A percentile compares a stretch with the other conserved stretches of the same genome.
Evolutionary conservation across 1,140 invertebrate genomes (phyloP).

Genomic region (Gonatopus flavifemur): DNA sequence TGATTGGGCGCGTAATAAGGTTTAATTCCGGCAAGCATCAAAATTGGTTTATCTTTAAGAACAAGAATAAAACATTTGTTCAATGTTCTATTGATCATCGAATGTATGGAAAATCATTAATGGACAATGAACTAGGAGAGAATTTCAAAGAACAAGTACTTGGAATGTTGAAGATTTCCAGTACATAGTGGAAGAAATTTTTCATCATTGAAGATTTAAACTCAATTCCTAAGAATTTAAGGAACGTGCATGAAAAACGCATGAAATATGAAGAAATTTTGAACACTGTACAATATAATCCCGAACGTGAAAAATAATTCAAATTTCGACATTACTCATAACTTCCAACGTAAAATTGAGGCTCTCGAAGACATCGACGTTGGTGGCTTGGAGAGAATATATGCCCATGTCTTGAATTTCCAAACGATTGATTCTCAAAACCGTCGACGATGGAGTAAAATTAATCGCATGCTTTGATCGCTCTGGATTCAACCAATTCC

Average conservation of each 20-base stretch:
- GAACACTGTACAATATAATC: no score
- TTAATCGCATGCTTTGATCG: slow-evolving; percentile 15
- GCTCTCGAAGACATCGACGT: slow-evolving; percentile 19
- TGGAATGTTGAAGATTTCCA: no score
- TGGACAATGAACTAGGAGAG: no score
- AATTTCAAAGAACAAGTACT: no score
- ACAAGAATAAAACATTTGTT: background rate
- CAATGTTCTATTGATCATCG: background rate
- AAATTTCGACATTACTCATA: slow-evolving; percentile 26
- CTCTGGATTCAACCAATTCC: background rate
- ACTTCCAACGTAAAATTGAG: slow-evolving; percentile 38
- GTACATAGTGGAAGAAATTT: background rate
- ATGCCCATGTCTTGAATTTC: slow-evolving; percentile 31
- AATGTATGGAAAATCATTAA: background rate
- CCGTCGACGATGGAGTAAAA: slow-evolving; percentile 5
- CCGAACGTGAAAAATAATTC: no score
- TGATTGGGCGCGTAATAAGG: slow-evolving; percentile 51
- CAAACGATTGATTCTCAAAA: slow-evolving; percentile 28
- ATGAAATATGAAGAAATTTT: no score
- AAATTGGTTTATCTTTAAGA: slow-evolving; percentile 49
- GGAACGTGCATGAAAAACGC: no score
- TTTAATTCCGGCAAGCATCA: slow-evolving; percentile 44
- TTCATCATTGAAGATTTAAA: no score
- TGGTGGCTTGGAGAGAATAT: slow-evolving; percentile 33
- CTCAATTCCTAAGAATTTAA: no score